These are phyloP conservation scores for Haliclona indistincta DNA, from an alignment of 37 sponge, comb jelly and placozoan species.

Conservation along the genomic window DNA sequence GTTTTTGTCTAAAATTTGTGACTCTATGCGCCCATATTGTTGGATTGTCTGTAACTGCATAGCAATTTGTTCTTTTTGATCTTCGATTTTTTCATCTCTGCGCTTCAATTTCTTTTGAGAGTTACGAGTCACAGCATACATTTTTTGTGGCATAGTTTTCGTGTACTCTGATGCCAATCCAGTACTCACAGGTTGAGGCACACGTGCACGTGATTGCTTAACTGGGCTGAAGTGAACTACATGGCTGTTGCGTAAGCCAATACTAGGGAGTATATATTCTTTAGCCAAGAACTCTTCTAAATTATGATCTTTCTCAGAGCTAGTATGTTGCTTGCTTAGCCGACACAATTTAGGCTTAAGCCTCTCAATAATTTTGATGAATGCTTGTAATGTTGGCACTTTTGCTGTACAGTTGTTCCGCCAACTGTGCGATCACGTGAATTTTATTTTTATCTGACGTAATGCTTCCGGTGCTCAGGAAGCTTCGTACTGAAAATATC, in stretches of 20 bases:
- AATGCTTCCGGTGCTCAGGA: too few relatives aligned
- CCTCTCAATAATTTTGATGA: not conserved
- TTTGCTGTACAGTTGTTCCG: too few relatives aligned
- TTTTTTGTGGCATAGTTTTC: too few relatives aligned
- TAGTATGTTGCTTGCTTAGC: not conserved
- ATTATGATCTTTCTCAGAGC: not conserved
- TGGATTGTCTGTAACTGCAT: not conserved
- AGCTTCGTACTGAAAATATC: too few relatives aligned
- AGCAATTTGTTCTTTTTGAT: not conserved
- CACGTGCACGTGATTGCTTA: not conserved
- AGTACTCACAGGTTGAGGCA: too few relatives aligned
- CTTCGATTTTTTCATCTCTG: not conserved
- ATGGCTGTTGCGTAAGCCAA: not conserved
- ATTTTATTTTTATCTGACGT: too few relatives aligned
- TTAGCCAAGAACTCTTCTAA: too few relatives aligned
- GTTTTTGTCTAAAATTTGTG: not conserved
- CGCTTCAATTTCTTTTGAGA: not conserved
- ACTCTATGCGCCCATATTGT: not conserved
- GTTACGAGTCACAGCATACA: not conserved
- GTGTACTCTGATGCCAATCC: too few relatives aligned
- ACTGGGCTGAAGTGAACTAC: not conserved
- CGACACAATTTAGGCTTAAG: not conserved
- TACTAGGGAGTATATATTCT: not conserved
- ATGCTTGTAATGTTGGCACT: not conserved
- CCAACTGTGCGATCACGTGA: too few relatives aligned